A percentile compares a stretch with the other conserved stretches of the same genome.
phyloP scores from a whole-genome alignment of 2,797 vertebrate genomes.

The Ctenochaetus hawaiiensis region DNA sequence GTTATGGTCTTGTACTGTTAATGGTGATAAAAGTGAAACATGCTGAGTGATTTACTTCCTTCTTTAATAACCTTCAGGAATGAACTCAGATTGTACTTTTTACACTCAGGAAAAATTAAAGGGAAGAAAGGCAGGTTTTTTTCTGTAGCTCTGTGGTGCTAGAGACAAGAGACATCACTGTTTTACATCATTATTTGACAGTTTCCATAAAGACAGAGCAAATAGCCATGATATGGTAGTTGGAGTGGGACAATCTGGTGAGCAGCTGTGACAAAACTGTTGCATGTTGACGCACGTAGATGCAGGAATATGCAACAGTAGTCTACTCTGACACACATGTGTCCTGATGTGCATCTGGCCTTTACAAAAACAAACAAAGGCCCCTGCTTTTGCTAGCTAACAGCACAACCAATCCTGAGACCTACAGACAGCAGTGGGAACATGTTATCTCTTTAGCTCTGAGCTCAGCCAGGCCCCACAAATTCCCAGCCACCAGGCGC shows the following conservation, averaged over 20 bases:
- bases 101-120: conserved; percentile 2
- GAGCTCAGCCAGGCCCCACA: too few relatives aligned
- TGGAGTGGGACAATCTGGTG: neutral
- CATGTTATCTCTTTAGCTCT: neutral
- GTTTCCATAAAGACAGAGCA: neutral
- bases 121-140: neutral
- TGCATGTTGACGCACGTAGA: neutral
- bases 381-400: neutral
- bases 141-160: neutral
- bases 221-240: neutral
- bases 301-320: neutral
- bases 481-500: neutral
- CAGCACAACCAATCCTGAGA: neutral
- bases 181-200: neutral
- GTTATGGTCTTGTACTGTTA: conserved; percentile 43
- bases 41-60: conserved; percentile 33
- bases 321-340: neutral
- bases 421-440: neutral
- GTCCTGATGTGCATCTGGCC: neutral
- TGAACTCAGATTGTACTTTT: conserved; percentile 27
- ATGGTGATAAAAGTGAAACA: conserved; percentile 43
- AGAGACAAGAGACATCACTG: neutral
- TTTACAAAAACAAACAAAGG: conserved; percentile 3
- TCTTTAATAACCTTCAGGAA: conserved; percentile 40
- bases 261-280: neutral